Evolutionary conservation across 2,113 vertebrate species (phyloP).

Genomic region (Podarcis raffonei): DNA sequence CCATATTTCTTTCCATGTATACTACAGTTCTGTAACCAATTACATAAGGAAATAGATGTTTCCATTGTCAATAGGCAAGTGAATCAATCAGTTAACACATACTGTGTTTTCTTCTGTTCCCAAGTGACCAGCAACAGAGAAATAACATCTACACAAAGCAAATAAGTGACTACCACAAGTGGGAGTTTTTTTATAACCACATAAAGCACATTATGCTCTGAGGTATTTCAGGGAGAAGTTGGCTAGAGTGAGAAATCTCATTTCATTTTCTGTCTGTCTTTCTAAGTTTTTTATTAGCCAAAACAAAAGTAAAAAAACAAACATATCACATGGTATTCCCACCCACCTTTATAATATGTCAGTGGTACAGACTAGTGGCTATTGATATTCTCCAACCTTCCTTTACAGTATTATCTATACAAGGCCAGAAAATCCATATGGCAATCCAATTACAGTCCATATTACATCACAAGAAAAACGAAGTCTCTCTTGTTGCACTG

Average conservation of each 20-base stretch:
- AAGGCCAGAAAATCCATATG: too few relatives aligned
- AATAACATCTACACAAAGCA: background rate
- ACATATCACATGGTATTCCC: too few relatives aligned
- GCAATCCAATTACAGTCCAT: too few relatives aligned
- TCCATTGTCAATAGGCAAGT: background rate
- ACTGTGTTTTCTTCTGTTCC: background rate
- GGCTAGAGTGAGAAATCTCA: background rate
- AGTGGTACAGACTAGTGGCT: too few relatives aligned
- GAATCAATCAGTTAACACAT: slow-evolving; percentile 1
- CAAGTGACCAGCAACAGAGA: background rate
- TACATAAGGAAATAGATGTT: background rate
- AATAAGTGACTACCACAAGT: background rate
- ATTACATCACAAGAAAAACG: too few relatives aligned
- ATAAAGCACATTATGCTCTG: background rate
- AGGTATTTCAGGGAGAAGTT: background rate
- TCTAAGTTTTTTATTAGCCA: too few relatives aligned
- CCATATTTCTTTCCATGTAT: background rate
- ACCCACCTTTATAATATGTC: too few relatives aligned
- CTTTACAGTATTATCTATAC: too few relatives aligned
- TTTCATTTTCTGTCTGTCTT: background rate
- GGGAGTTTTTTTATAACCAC: background rate
- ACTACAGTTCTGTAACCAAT: background rate
- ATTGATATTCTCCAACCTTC: too few relatives aligned
- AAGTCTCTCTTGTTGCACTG: too few relatives aligned
- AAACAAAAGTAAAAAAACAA: too few relatives aligned